Evolutionary conservation across 2,888 invertebrate genomes (phyloP), one percentile per base, ranked within the genome.

Genomic region (Coleophora flavipennella): DNA sequence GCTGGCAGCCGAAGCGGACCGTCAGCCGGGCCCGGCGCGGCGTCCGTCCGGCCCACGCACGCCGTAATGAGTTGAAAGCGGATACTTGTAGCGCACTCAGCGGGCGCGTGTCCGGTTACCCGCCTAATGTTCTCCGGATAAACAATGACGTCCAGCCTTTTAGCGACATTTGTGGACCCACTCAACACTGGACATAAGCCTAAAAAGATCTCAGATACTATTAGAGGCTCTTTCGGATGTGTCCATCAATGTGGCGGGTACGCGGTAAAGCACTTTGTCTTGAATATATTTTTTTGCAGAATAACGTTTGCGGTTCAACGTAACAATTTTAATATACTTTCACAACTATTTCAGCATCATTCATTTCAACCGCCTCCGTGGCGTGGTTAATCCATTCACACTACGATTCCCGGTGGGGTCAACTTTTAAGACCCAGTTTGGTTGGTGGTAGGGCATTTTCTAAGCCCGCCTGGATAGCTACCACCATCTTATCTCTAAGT

Each of bases 81-180:
- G 83, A 84, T 84, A 84, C 83, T 83, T 84, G 83, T 84, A 84
- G 79, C 81, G 81, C 83, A 83, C 83, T 84, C 83, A 83, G 76
- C 66, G 67, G 75, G 81, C 71, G 77, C 83, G 83, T 84, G 83
- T 84, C 83, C 83, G 81, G 83, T 84, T 84, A 81, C 83, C 77
- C 79, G 81, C 80, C 81, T 84, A 83, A 84, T 84, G 83, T 79
- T 75, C 71, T 70, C 78, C 81, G 83, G 83, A 83, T 84, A 84
- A 84, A 84, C 83, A 84, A 84, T 81, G 83, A 81, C 81, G 81
- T 76, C 77, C 80, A 80, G 83, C 81, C 83, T 84, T 84, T 84
- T 84, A 84, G 83, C 76, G 83, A 83, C 83, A 81, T 81, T 81
- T 81, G 81, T 81, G 83, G 78, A 81, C 76, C 81, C 83, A 81